A percentile compares a stretch with the other conserved stretches of the same genome.
Conservation (phyloP, 2,797 vertebrate species). For the Micromesistius poutassou region DNA sequence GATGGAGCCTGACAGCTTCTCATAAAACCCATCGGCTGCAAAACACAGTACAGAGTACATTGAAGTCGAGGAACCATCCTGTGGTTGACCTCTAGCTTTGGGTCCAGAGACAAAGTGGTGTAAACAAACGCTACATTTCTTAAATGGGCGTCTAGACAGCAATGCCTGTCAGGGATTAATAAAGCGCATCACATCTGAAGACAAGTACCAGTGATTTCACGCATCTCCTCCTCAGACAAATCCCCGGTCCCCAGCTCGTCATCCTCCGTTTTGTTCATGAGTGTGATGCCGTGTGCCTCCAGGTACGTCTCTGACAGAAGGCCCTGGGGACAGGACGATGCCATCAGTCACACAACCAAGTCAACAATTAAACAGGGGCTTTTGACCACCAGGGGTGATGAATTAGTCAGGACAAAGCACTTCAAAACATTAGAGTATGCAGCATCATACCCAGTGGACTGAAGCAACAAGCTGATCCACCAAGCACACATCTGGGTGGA, state of each 20-base stretch:
- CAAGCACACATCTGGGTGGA: not conserved
- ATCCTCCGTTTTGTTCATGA: slow-evolving; percentile 88
- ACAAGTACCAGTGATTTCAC: slow-evolving; percentile 77
- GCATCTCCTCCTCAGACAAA: slow-evolving; percentile 83
- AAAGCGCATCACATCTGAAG: not conserved
- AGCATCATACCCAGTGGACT: not conserved
- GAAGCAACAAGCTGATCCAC: not conserved
- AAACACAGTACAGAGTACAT: not conserved
- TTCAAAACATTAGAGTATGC: not conserved
- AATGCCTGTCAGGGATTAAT: not conserved
- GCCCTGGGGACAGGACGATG: slow-evolving; percentile 68
- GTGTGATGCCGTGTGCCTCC: slow-evolving; percentile 82
- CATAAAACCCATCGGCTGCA: slow-evolving; percentile 88
- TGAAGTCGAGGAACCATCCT: not conserved
- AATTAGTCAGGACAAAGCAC: not conserved
- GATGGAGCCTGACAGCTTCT: slow-evolving; percentile 86
- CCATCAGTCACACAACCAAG: not conserved
- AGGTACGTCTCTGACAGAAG: slow-evolving; percentile 88
- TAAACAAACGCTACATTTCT: not conserved
- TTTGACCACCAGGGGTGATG: too few relatives aligned
- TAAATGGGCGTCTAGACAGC: not conserved
- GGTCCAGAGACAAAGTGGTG: not conserved
- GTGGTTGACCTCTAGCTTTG: not conserved
- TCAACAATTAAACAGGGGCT: too few relatives aligned
- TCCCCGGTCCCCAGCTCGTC: slow-evolving; percentile 77